Conservation (phyloP, 1,140 invertebrate genomes). For the Diplogasteroides magnus region DNA sequence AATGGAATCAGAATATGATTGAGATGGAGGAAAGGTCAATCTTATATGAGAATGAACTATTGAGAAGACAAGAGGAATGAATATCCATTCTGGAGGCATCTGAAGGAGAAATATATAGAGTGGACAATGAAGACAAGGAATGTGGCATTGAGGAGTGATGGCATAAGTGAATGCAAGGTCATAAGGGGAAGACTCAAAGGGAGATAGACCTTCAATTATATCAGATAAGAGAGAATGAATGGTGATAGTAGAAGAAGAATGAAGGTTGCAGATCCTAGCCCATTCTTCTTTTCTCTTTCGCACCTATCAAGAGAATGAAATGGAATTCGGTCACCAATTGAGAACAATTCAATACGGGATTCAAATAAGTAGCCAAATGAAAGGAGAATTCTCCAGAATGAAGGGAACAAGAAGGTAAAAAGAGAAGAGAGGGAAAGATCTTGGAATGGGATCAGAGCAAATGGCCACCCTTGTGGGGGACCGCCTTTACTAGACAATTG, state of each 20-base stretch:
- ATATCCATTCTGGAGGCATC: not conserved
- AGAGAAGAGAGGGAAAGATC: not conserved
- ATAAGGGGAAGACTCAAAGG: not conserved
- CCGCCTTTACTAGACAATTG: too few relatives aligned
- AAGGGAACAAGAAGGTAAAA: not conserved
- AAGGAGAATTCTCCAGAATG: not conserved
- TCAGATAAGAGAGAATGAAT: not conserved
- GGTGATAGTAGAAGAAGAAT: not conserved
- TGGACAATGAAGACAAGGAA: not conserved
- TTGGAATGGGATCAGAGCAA: not conserved
- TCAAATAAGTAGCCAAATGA: not conserved
- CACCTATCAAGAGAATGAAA: too few relatives aligned
- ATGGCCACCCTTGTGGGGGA: too few relatives aligned
- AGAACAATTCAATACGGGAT: not conserved
- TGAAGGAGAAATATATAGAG: not conserved
- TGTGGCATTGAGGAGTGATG: not conserved
- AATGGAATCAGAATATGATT: slow-evolving; percentile 76
- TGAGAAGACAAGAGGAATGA: slow-evolving; percentile 4
- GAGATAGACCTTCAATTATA: not conserved
- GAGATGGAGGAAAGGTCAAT: slow-evolving; percentile 57
- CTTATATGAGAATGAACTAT: slow-evolving; percentile 38
- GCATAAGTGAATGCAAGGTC: not conserved
- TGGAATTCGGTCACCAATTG: not conserved
- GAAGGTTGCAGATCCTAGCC: not conserved
- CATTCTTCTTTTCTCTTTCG: too few relatives aligned